A percentile compares a stretch with the other conserved stretches of the same genome.
Evolutionary conservation across 2,113 vertebrate genomes (phyloP).

Genomic region (Charadrius vociferus): DNA sequence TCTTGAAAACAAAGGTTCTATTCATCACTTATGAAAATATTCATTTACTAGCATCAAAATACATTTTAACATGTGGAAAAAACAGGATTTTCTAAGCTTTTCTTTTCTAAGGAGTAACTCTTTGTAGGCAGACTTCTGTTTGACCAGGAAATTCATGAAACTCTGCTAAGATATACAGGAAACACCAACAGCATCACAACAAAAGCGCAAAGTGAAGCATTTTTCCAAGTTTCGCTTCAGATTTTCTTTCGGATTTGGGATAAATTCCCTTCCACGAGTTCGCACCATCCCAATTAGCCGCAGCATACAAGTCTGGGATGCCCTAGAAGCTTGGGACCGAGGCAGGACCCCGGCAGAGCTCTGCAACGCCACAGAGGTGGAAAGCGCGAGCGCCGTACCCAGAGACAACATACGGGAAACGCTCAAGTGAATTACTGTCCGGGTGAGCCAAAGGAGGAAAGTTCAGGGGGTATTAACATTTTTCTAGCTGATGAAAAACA

Average conservation of each 20-base stretch:
- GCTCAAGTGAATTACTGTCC: neutral
- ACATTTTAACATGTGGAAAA: neutral
- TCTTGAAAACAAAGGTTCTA: conserved; percentile 1
- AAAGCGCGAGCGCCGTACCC: neutral
- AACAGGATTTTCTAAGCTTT: neutral
- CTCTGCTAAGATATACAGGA: neutral
- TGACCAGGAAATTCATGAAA: neutral
- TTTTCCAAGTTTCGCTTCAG: neutral
- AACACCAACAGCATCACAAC: neutral
- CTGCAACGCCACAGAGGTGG: neutral
- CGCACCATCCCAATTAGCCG: rapidly evolving
- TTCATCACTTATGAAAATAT: neutral
- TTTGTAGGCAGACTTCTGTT: neutral
- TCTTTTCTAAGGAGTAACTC: neutral
- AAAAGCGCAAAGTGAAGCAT: neutral
- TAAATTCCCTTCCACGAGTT: neutral
- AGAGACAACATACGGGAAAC: neutral
- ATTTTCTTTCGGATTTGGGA: neutral
- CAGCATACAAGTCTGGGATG: neutral
- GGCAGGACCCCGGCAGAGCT: rapidly evolving
- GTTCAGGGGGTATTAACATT: conserved; percentile 6
- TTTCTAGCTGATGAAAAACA: conserved; percentile 17
- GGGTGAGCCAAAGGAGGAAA: neutral
- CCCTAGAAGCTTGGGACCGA: neutral
- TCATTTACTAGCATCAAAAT: neutral